A percentile compares a stretch with the other conserved stretches of the same genome.
Conservation (phyloP, 1,140 invertebrate genomes). For the Diprion similis region DNA sequence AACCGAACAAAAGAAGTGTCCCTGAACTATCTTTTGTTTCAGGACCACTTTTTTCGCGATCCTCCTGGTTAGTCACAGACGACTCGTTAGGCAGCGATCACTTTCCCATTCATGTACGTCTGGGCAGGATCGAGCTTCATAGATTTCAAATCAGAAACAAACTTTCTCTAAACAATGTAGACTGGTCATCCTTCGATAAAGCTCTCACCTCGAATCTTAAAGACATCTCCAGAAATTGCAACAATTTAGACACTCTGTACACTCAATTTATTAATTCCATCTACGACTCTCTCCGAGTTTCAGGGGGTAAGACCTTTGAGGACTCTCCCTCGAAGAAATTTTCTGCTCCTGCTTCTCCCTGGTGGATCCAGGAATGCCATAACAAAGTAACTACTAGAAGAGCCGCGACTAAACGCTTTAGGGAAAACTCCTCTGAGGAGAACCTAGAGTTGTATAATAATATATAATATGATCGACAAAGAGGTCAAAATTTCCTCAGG, state of each 20-base stretch:
- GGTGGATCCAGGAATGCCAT: not conserved
- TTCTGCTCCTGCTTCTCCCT: not conserved
- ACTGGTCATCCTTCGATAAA: not conserved
- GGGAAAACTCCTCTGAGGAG: not conserved
- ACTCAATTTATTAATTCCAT: not conserved
- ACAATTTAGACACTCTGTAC: not conserved
- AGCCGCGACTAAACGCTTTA: not conserved
- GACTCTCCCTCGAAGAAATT: not conserved
- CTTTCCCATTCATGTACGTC: not conserved
- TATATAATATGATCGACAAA: not conserved
- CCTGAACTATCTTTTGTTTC: not conserved
- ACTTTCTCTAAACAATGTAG: not conserved
- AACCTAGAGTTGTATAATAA: not conserved
- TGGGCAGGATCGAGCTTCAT: not conserved
- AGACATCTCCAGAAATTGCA: not conserved
- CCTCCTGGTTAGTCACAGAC: not conserved
- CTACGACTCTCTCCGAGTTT: not conserved
- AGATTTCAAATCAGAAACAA: not conserved
- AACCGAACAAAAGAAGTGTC: not conserved
- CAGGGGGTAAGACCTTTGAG: not conserved
- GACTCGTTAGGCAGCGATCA: not conserved
- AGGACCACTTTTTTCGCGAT: not conserved
- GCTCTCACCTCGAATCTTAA: not conserved
- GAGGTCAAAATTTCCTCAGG: not conserved
- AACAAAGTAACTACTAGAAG: not conserved